Conservation (phyloP, 92 coral and sea anemone species). For the Palythoa grandiflora region DNA sequence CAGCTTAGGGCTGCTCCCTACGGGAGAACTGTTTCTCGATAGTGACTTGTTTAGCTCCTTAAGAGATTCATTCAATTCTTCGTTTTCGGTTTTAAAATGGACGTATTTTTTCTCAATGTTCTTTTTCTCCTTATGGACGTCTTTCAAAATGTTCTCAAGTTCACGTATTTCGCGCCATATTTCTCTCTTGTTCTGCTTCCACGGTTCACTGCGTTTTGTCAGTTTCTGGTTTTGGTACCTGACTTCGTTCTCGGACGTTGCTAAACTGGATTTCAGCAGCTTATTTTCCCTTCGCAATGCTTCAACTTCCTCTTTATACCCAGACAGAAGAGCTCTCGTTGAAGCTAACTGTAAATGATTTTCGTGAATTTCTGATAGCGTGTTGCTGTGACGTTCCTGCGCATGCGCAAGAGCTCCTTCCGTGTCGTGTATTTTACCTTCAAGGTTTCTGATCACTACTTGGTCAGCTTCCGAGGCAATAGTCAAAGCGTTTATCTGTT, state of each 20-base stretch:
- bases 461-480: constrained; percentile 94
- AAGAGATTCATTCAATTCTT: constrained; percentile 62
- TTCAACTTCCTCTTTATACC: constrained; percentile 81
- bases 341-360: constrained; percentile 80
- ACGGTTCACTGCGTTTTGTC: constrained; percentile 58
- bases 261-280: constrained; percentile 76
- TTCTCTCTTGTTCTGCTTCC: constrained; percentile 88
- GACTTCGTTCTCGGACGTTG: constrained; percentile 86
- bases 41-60: constrained; percentile 36
- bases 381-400: constrained; percentile 75
- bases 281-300: constrained; percentile 77
- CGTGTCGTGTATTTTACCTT: constrained; percentile 78
- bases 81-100: constrained; percentile 80
- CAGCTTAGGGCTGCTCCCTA: background rate
- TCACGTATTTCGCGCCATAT: constrained; percentile 94
- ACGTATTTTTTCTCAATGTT: constrained; percentile 92
- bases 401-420: constrained; percentile 78
- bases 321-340: constrained; percentile 78
- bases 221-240: constrained; percentile 75
- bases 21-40: constrained; percentile 9
- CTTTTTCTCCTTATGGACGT: constrained; percentile 90
- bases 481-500: constrained; percentile 80
- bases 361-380: constrained; percentile 85
- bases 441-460: constrained; percentile 82
- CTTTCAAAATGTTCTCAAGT: constrained; percentile 91